These are phyloP conservation scores for Choristoneura rosaceana DNA, from an alignment of 2,888 invertebrate species.

Conservation along the genomic window DNA sequence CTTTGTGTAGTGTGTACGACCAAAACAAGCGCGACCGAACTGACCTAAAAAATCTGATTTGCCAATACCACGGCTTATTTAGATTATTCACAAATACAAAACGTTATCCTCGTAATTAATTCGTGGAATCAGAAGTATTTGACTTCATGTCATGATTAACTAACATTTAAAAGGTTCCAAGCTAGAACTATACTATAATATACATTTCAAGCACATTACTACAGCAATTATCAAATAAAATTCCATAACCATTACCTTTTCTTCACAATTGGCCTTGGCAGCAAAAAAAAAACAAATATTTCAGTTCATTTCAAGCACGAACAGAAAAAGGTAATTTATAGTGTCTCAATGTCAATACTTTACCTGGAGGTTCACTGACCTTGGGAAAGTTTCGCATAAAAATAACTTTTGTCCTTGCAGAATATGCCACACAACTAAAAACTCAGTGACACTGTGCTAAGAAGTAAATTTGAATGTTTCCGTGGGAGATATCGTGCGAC, in stretches of 20 bases:
- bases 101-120: no score
- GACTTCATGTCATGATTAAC: no score
- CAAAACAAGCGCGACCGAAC: no score
- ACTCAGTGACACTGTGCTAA: neutral
- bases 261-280: conserved; percentile 56
- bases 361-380: conserved; percentile 5
- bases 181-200: no score
- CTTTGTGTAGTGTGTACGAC: no score
- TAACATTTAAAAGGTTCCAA: no score
- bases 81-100: no score
- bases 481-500: conserved; percentile 3
- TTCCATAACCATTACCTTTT: conserved; percentile 56
- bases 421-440: neutral
- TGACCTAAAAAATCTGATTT: no score
- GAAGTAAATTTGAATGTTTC: conserved; percentile 6
- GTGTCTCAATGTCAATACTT: conserved; percentile 1
- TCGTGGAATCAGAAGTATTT: no score
- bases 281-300: conserved; percentile 54
- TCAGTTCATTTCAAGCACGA: conserved; percentile 15
- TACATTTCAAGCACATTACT: no score
- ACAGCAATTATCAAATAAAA: no score
- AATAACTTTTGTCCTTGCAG: conserved; percentile 18
- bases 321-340: conserved; percentile 4
- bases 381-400: conserved; percentile 11
- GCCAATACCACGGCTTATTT: no score